These are phyloP conservation scores for Eupithecia tripunctaria DNA, from an alignment of 2,888 invertebrate genomes.

Conservation along the genomic window DNA sequence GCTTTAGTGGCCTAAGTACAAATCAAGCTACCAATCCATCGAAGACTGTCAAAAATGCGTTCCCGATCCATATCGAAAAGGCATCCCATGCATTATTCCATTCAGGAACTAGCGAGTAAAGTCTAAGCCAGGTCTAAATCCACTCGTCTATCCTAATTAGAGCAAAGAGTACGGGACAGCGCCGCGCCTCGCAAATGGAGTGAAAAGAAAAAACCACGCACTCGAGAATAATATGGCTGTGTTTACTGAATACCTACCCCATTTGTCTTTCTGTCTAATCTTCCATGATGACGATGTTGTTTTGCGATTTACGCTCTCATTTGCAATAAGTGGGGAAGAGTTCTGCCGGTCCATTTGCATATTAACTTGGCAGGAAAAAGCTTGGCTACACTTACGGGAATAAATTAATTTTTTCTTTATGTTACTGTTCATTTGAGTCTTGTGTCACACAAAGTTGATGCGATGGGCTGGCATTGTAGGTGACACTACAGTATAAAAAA, in stretches of 20 bases:
- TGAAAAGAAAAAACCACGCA: constrained; percentile 64
- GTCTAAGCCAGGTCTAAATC: background rate
- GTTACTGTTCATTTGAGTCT: background rate
- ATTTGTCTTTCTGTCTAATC: constrained; percentile 76
- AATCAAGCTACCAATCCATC: too few species aligned
- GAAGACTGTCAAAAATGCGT: background rate
- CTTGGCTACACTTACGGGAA: constrained; percentile 6
- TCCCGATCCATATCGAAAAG: background rate
- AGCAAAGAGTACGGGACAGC: constrained; percentile 57
- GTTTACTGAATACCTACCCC: constrained; percentile 47
- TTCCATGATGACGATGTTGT: constrained; percentile 69
- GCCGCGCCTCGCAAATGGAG: constrained; percentile 60
- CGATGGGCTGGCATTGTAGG: background rate
- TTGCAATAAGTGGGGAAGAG: constrained; percentile 37
- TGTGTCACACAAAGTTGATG: background rate
- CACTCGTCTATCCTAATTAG: constrained; percentile 62
- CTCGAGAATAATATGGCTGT: constrained; percentile 66
- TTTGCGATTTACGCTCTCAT: constrained; percentile 38
- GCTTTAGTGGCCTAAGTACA: too few species aligned
- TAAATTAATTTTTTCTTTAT: background rate
- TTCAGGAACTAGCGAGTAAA: background rate
- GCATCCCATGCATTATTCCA: background rate
- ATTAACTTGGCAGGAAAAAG: constrained; percentile 31
- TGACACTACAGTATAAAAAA: background rate
- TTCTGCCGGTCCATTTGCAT: constrained; percentile 37